Evolutionary conservation across 2,888 invertebrate species (phyloP).

Genomic region (Nymphalis urticae): DNA sequence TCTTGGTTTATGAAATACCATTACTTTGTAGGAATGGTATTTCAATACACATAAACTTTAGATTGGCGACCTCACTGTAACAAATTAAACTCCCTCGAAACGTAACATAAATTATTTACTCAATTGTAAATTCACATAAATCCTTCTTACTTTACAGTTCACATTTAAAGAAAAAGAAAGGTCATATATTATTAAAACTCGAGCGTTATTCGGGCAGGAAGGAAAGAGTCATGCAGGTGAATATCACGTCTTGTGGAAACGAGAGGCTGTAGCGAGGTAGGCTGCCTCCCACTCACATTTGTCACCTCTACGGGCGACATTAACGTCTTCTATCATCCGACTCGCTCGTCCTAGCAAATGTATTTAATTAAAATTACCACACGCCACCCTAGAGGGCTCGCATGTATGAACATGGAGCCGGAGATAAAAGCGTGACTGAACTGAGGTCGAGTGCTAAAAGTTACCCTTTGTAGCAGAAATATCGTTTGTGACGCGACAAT

Average conservation of each 20-base stretch:
- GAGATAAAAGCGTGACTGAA: constrained; percentile 24
- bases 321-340: constrained; percentile 57
- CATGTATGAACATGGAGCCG: constrained; percentile 56
- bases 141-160: constrained; percentile 26
- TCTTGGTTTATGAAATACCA: constrained; percentile 39
- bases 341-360: constrained; percentile 67
- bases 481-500: constrained; percentile 5
- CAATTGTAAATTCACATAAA: constrained; percentile 30
- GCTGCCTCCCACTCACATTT: constrained; percentile 57
- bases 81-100: neutral
- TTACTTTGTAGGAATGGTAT: constrained; percentile 34
- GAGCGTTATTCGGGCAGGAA: constrained; percentile 54
- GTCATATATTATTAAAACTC: constrained; percentile 47
- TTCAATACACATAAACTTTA: constrained; percentile 23
- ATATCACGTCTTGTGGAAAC: constrained; percentile 55
- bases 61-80: neutral
- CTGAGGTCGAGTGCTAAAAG: constrained; percentile 25
- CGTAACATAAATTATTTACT: constrained; percentile 15
- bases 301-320: constrained; percentile 71
- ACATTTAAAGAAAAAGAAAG: constrained; percentile 25
- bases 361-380: constrained; percentile 78
- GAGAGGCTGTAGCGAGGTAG: constrained; percentile 31
- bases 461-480: constrained; percentile 16
- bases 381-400: constrained; percentile 59
- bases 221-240: constrained; percentile 63